Percentiles rank a stretch among this genome's conserved stretches.
Evolutionary conservation across 2,113 vertebrate genomes (phyloP).

Genomic region (Nematolebias whitei): DNA sequence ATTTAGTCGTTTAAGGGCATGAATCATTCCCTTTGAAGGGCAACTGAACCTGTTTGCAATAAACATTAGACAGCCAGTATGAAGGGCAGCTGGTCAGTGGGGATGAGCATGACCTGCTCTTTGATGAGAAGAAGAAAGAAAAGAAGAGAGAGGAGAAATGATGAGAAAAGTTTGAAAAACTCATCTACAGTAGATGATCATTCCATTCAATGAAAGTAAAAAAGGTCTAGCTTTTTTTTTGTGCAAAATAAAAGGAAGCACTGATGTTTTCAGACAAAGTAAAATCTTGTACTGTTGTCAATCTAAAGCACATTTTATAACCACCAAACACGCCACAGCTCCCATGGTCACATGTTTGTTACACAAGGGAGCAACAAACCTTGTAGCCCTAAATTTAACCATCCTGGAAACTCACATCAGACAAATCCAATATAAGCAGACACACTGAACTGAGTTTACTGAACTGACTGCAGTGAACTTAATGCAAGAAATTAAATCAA

Average conservation of each 20-base stretch:
- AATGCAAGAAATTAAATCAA: slow-evolving; percentile 48
- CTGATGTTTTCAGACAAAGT: slow-evolving; percentile 10
- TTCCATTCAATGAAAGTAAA: slow-evolving; percentile 46
- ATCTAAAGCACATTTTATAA: slow-evolving; percentile 22
- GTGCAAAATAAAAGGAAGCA: slow-evolving; percentile 29
- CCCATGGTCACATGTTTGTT: slow-evolving; percentile 35
- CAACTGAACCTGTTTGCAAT: slow-evolving; percentile 59
- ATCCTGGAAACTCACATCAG: slow-evolving; percentile 29
- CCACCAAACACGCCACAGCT: slow-evolving; percentile 30
- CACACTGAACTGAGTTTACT: slow-evolving; percentile 13
- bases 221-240: slow-evolving; percentile 27
- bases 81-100: slow-evolving; percentile 74
- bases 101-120: slow-evolving; percentile 67
- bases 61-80: slow-evolving; percentile 72
- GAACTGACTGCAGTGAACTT: slow-evolving; percentile 36
- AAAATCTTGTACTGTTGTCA: slow-evolving; percentile 5
- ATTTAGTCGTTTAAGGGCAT: slow-evolving; percentile 70
- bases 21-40: slow-evolving; percentile 77
- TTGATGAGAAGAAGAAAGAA: slow-evolving; percentile 54
- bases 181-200: slow-evolving; percentile 37
- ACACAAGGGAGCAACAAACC: slow-evolving; percentile 22
- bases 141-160: slow-evolving; percentile 29
- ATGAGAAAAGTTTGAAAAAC: slow-evolving; percentile 62
- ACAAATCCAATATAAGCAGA: slow-evolving; percentile 35
- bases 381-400: slow-evolving; percentile 29